These are phyloP conservation scores for Steatornis caripensis DNA, from an alignment of 2,113 vertebrate species.

Conservation along the genomic window DNA sequence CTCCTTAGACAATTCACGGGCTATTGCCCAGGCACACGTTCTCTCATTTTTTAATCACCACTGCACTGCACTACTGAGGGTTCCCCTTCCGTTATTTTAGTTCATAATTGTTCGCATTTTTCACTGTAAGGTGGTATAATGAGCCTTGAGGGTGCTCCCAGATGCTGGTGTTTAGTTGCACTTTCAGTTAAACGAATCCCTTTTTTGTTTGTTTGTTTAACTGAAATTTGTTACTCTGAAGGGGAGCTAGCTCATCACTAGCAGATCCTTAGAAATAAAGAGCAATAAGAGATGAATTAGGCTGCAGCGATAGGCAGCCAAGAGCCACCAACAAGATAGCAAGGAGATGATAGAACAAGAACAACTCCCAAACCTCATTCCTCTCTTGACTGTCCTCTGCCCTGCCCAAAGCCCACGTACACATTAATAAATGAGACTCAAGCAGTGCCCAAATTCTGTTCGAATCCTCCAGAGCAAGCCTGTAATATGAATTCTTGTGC, in stretches of 20 bases:
- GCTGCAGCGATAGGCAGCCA: background rate
- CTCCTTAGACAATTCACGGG: background rate
- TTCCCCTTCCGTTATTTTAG: constrained; percentile 13
- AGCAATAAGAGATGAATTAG: constrained; percentile 12
- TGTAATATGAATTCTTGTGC: background rate
- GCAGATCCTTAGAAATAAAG: constrained; percentile 15
- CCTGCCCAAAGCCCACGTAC: background rate
- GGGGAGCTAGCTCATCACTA: constrained; percentile 4
- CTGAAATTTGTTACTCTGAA: constrained; percentile 24
- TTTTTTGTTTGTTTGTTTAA: constrained; percentile 15
- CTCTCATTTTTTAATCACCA: constrained; percentile 23
- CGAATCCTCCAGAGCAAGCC: background rate
- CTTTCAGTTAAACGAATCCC: constrained; percentile 5
- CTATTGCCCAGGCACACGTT: background rate
- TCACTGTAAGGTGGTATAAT: constrained; percentile 25
- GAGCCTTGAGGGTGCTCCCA: constrained; percentile 6
- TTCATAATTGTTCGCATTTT: constrained; percentile 34
- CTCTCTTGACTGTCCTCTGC: background rate
- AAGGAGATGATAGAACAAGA: constrained; percentile 1
- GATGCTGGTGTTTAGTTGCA: constrained; percentile 7
- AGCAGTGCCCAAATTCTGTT: constrained; percentile 2
- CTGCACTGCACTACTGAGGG: constrained; percentile 3
- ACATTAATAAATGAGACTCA: background rate
- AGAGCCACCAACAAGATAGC: background rate
- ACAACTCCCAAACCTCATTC: background rate